Evolutionary conservation across 2,113 vertebrate species (phyloP).

Genomic region (Amblyopsis rosae): DNA sequence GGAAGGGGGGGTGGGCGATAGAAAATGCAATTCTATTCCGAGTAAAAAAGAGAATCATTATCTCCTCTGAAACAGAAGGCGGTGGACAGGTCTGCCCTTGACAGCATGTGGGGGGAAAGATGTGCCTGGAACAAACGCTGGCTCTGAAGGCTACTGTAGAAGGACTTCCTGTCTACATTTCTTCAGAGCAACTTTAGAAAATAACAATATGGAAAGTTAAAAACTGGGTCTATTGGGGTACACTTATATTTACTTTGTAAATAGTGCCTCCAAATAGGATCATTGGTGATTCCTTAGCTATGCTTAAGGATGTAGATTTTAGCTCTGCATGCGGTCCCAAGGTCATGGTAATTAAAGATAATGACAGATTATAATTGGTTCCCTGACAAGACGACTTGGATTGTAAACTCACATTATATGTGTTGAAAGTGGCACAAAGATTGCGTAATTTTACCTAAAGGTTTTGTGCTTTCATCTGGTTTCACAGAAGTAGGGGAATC

Average conservation of each 20-base stretch:
- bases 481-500: background rate
- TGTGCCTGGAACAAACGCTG: slow-evolving; percentile 12
- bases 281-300: background rate
- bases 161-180: background rate
- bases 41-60: slow-evolving; percentile 70
- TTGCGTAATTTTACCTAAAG: slow-evolving; percentile 15
- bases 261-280: background rate
- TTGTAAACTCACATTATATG: slow-evolving; percentile 15
- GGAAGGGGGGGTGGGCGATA: slow-evolving; percentile 49
- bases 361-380: slow-evolving; percentile 33
- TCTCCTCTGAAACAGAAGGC: slow-evolving; percentile 64
- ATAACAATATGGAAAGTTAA: background rate
- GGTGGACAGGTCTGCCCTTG: slow-evolving; percentile 58
- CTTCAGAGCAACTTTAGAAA: background rate
- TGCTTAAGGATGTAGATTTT: background rate
- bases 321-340: slow-evolving; percentile 8
- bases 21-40: slow-evolving; percentile 73
- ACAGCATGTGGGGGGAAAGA: slow-evolving; percentile 20
- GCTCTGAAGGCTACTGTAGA: slow-evolving; percentile 13
- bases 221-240: no score
- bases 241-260: no score
- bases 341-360: slow-evolving; percentile 10
- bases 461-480: slow-evolving; percentile 20
- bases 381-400: slow-evolving; percentile 35
- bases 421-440: background rate